A percentile compares a stretch with the other conserved stretches of the same genome.
These are phyloP conservation scores for Hippolais icterina DNA, from an alignment of 2,113 vertebrate genomes.

Conservation along the genomic window DNA sequence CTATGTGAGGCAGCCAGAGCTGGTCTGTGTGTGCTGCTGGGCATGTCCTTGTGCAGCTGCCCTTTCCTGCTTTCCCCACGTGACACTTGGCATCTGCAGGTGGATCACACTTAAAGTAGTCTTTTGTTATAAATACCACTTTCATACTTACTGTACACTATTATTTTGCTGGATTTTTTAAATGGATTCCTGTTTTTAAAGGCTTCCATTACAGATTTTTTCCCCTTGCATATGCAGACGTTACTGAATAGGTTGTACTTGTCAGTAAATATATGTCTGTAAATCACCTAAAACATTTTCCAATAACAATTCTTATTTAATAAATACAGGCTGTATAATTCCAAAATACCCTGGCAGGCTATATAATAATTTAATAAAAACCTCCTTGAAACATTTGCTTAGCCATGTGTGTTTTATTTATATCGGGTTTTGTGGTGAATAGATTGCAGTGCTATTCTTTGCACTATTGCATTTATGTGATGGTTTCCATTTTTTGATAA, in stretches of 20 bases:
- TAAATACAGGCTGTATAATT: neutral
- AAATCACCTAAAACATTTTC: neutral
- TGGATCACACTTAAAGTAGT: neutral
- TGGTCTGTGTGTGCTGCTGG: neutral
- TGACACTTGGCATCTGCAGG: neutral
- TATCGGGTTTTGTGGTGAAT: neutral
- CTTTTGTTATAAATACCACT: neutral
- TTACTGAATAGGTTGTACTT: neutral
- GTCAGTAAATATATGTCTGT: neutral
- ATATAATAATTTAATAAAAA: conserved; percentile 5
- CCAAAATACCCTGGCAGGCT: neutral
- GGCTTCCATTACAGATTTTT: neutral
- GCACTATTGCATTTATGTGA: neutral
- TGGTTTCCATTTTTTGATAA: neutral
- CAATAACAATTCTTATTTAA: neutral
- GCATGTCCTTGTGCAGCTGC: neutral
- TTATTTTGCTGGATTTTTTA: neutral
- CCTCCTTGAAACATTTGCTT: conserved; percentile 7
- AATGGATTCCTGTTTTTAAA: neutral
- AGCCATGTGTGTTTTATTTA: conserved; percentile 9
- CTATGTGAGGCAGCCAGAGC: fast-evolving
- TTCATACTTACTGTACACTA: neutral
- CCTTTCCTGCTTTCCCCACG: neutral
- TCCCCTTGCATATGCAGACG: neutral
- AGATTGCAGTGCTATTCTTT: neutral